These are phyloP conservation scores for Schizothorax lantsangensis DNA, from an alignment of 2,797 vertebrate genomes.

Conservation along the genomic window DNA sequence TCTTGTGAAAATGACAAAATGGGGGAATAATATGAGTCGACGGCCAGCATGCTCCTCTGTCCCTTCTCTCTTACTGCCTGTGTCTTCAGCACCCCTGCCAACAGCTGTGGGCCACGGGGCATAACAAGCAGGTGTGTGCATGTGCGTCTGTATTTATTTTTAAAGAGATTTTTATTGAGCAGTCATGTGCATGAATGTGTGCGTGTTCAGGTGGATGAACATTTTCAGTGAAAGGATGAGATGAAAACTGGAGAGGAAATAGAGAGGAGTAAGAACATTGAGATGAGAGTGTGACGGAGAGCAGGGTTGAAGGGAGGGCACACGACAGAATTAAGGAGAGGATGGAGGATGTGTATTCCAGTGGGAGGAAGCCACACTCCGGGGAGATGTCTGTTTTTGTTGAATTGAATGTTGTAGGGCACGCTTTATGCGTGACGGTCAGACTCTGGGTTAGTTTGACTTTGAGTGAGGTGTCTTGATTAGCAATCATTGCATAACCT, in stretches of 20 bases:
- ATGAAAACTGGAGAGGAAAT: conserved; percentile 8
- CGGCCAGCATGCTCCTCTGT: conserved; percentile 66
- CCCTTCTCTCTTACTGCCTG: conserved; percentile 55
- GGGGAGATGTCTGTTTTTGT: conserved; percentile 38
- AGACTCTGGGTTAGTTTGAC: conserved; percentile 26
- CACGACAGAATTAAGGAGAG: conserved; percentile 28
- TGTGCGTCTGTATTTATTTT: conserved; percentile 30
- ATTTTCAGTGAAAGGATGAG: conserved; percentile 6
- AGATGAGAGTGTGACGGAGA: neutral
- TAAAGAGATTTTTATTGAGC: conserved; percentile 35
- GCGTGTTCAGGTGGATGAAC: conserved; percentile 12
- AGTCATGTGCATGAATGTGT: conserved; percentile 38
- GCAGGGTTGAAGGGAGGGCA: conserved; percentile 19
- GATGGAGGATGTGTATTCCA: conserved; percentile 31
- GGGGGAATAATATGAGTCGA: conserved; percentile 65
- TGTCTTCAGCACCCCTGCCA: conserved; percentile 43
- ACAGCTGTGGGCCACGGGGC: conserved; percentile 36
- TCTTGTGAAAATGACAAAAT: conserved; percentile 65
- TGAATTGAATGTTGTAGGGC: conserved; percentile 24
- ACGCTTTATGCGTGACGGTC: conserved; percentile 30
- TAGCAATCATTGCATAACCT: conserved; percentile 19
- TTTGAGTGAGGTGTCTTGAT: conserved; percentile 46
- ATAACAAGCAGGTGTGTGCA: conserved; percentile 26
- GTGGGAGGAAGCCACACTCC: conserved; percentile 28
- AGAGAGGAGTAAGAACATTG: conserved; percentile 5